Evolutionary conservation across 2,113 vertebrate genomes (phyloP), one percentile per base, ranked within the genome.

Genomic region (Nymphicus hollandicus): DNA sequence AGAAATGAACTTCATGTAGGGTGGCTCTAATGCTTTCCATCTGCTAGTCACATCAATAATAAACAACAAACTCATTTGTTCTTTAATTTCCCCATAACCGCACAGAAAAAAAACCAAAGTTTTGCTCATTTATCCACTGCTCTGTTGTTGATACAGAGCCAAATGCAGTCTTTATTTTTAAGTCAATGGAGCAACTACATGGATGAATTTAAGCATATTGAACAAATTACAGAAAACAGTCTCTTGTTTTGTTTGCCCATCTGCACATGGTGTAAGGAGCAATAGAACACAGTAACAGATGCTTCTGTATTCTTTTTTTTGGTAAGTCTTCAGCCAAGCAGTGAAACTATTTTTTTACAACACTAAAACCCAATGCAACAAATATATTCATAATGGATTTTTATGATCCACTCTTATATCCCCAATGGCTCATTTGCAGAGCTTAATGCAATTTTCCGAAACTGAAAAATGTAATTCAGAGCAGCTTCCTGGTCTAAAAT

Each of bases 381-480:
- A 81, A 85, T 86, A 91, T 65, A 77, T 86, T 93, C 56, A 56
- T 79, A 95, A 95, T 84, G n/a, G 28, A 82, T 81, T 89, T 56
- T 89, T 83, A 93, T 73, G 77, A 93, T 89, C 56, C 47, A 84
- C 13, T 76, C 43, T 72, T 72, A 33, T 60, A 31, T 88, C 50
- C 80, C 71, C 25, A 88, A 10, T 41, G 85, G 60, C 50, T 96
- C 79, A 79, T 95, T 91, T 89, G 80, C 60, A 95, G 80, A 83
- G 8, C 44, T 81, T 88, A 96, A 89, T 95, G 82, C 37, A 94
- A 49, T 94, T 84, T 77, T 80, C 27, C 15, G 39, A 92, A 86
- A 95, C 31, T 89, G 71, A 95, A 96, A 96, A 91, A 86, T 33
- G 31, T 80, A 88, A 93, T 84, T 96, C 68, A 81, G 46, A 93